Percentiles rank a stretch among this genome's conserved stretches.
These are phyloP conservation scores for Cerastis leucographa DNA, from an alignment of 2,888 invertebrate genomes.

Conservation along the genomic window DNA sequence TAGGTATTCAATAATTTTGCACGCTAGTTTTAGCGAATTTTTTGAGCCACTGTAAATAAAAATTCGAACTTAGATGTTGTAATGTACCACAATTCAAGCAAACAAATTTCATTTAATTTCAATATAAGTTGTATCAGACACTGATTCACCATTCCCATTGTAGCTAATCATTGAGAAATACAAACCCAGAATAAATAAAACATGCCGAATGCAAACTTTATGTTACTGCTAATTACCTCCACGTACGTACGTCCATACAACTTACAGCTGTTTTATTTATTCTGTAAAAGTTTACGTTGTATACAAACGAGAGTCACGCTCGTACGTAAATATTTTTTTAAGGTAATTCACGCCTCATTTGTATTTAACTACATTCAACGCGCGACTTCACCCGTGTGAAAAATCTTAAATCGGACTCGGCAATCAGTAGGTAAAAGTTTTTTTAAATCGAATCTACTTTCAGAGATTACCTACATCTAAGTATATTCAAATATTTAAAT, in stretches of 20 bases:
- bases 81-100: no score
- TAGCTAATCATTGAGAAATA: conserved; percentile 31
- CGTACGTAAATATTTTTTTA: conserved; percentile 39
- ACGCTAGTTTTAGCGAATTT: neutral
- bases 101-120: no score
- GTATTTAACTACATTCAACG: neutral
- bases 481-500: no score
- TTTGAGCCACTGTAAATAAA: no score
- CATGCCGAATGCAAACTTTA: conserved; percentile 42
- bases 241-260: conserved; percentile 33
- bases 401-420: neutral
- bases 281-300: conserved; percentile 48
- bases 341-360: conserved; percentile 36
- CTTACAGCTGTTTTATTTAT: conserved; percentile 56
- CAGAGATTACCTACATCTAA: no score
- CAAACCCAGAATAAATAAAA: conserved; percentile 44
- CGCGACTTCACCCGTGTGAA: neutral
- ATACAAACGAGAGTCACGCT: conserved; percentile 40
- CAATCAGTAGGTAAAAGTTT: neutral
- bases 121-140: neutral
- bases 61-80: no score
- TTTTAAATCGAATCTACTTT: neutral
- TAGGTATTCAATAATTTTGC: neutral
- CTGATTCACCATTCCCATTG: conserved; percentile 8
- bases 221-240: conserved; percentile 43